phyloP scores from a whole-genome alignment of 2,888 invertebrate genomes.

The Microplitis deprimator region DNA sequence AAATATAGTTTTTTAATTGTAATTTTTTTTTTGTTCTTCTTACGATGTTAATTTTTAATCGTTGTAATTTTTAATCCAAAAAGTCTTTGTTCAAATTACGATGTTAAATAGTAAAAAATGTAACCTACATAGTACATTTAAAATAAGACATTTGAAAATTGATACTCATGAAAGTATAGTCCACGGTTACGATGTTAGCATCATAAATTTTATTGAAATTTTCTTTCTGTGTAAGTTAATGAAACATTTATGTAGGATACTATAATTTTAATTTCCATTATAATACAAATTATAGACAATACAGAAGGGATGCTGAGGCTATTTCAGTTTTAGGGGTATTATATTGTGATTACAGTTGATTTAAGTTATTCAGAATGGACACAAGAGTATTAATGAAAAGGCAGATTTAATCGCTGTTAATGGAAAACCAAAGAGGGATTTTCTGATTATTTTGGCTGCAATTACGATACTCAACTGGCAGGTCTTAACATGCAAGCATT shows the following conservation, averaged over 20 bases:
- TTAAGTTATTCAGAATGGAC: not conserved
- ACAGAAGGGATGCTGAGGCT: not conserved
- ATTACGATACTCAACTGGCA: slow-evolving; percentile 47
- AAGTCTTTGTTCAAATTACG: too few species aligned
- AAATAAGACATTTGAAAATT: too few species aligned
- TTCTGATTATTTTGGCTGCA: slow-evolving; percentile 2
- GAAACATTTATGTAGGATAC: not conserved
- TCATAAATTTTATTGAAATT: too few species aligned
- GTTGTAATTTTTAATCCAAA: too few species aligned
- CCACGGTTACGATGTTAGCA: too few species aligned
- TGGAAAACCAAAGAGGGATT: slow-evolving; percentile 10
- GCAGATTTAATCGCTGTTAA: slow-evolving; percentile 18
- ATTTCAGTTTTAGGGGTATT: not conserved
- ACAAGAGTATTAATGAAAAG: slow-evolving; percentile 8
- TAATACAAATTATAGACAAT: not conserved
- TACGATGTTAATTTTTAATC: too few species aligned
- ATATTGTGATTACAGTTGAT: not conserved
- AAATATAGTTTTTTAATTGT: too few species aligned
- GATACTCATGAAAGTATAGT: too few species aligned
- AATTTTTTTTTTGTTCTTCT: too few species aligned
- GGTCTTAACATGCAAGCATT: slow-evolving; percentile 40
- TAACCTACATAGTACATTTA: too few species aligned
- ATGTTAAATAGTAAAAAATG: too few species aligned
- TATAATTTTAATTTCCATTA: not conserved
- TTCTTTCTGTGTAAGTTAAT: not conserved